Conservation (phyloP, 2,797 vertebrate genomes). For the Hypotaenidia okinawae region DNA sequence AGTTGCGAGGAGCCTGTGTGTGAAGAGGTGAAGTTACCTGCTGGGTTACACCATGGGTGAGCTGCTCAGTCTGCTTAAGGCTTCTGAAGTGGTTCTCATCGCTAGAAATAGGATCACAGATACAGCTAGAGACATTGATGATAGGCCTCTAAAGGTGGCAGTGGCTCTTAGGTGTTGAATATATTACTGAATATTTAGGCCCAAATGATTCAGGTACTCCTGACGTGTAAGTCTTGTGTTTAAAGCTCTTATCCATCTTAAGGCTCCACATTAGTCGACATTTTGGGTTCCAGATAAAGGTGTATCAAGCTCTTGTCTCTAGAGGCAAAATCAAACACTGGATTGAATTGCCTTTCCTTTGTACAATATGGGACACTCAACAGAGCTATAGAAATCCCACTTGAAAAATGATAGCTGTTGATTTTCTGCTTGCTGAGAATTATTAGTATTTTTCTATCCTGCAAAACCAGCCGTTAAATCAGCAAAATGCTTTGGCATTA, state of each 20-base stretch:
- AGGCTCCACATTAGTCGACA: background rate
- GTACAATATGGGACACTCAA: constrained; percentile 2
- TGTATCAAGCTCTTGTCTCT: background rate
- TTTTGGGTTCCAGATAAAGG: background rate
- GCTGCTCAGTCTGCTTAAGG: background rate
- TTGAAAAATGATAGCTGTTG: constrained; percentile 51
- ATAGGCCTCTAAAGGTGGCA: background rate
- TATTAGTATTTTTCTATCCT: constrained; percentile 58
- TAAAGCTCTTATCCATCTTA: background rate
- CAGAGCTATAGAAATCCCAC: constrained; percentile 48
- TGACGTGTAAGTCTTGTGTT: background rate
- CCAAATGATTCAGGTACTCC: background rate
- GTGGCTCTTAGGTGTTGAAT: background rate
- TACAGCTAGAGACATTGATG: background rate
- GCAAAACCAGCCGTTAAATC: constrained; percentile 54
- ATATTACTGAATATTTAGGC: background rate
- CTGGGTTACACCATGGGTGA: background rate
- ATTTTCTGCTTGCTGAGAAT: constrained; percentile 65
- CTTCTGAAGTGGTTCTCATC: background rate
- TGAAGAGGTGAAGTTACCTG: background rate
- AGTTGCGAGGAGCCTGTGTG: background rate
- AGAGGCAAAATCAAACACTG: background rate
- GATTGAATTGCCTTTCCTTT: constrained; percentile 20
- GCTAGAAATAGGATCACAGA: fast-evolving
- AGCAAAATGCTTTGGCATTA: constrained; percentile 33